Evolutionary conservation across 2,797 vertebrate species (phyloP).

Genomic region (Sebastes variabilis): DNA sequence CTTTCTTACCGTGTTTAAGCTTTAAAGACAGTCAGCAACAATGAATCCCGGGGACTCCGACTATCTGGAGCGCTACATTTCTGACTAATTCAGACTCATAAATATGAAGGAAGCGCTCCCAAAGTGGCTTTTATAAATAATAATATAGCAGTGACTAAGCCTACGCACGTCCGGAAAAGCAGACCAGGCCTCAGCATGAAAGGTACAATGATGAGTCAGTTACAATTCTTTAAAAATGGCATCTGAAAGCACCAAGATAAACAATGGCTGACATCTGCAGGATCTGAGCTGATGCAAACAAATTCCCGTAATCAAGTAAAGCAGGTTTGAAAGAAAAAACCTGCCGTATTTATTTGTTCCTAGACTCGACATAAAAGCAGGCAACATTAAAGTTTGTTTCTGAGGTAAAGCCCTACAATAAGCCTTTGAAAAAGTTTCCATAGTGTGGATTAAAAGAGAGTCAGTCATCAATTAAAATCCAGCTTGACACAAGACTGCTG

Average conservation of each 20-base stretch:
- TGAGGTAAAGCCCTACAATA: background rate
- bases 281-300: conserved; percentile 18
- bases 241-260: conserved; percentile 7
- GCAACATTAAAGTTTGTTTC: conserved; percentile 20
- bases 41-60: conserved; percentile 15
- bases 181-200: background rate
- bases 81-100: conserved; percentile 56
- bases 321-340: conserved; percentile 2
- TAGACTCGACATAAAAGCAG: conserved; percentile 10
- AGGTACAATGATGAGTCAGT: conserved; percentile 42
- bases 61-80: conserved; percentile 28
- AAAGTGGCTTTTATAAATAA: conserved; percentile 53
- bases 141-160: conserved; percentile 46
- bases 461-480: conserved; percentile 40
- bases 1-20: conserved; percentile 33
- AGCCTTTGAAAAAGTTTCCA: conserved; percentile 32
- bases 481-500: conserved; percentile 28
- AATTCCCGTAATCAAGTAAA: conserved; percentile 28
- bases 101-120: conserved; percentile 31
- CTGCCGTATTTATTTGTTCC: conserved; percentile 12
- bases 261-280: conserved; percentile 19
- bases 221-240: background rate
- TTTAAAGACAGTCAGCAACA: conserved; percentile 34
- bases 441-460: conserved; percentile 21
- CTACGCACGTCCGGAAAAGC: conserved; percentile 4